These are phyloP conservation scores for Zaprionus nigranus DNA, from an alignment of 1,140 invertebrate species.

Conservation along the genomic window DNA sequence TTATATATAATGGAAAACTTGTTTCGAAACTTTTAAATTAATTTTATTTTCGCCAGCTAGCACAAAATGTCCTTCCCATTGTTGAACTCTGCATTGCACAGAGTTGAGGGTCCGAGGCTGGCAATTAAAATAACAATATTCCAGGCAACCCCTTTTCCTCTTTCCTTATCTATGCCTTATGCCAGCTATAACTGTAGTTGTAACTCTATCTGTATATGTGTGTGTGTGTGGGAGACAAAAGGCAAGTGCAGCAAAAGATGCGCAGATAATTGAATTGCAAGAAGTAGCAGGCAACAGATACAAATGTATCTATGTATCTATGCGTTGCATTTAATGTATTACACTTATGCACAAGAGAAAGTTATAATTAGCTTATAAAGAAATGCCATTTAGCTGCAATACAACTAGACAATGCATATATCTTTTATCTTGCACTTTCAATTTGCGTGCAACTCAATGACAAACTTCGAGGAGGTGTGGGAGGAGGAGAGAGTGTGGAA, in stretches of 20 bases:
- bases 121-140: constrained; percentile 81
- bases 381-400: background rate
- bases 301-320: constrained; percentile 20
- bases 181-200: constrained; percentile 2
- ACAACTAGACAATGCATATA: background rate
- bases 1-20: constrained; percentile 75
- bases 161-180: background rate
- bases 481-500: background rate
- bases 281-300: constrained; percentile 15
- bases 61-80: constrained; percentile 34
- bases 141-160: constrained; percentile 48
- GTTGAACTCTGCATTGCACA: constrained; percentile 34
- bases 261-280: constrained; percentile 43
- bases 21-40: constrained; percentile 80
- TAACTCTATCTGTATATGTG: constrained; percentile 6
- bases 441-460: constrained; percentile 30
- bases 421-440: constrained; percentile 25
- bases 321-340: background rate
- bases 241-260: constrained; percentile 38
- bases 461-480: constrained; percentile 13
- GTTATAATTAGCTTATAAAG: constrained; percentile 27
- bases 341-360: constrained; percentile 5
- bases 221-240: constrained; percentile 19
- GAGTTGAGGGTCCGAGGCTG: constrained; percentile 53
- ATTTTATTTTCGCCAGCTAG: constrained; percentile 69